phyloP scores from a whole-genome alignment of 2,113 vertebrate genomes.

The Pomatorhinus ruficollis region DNA sequence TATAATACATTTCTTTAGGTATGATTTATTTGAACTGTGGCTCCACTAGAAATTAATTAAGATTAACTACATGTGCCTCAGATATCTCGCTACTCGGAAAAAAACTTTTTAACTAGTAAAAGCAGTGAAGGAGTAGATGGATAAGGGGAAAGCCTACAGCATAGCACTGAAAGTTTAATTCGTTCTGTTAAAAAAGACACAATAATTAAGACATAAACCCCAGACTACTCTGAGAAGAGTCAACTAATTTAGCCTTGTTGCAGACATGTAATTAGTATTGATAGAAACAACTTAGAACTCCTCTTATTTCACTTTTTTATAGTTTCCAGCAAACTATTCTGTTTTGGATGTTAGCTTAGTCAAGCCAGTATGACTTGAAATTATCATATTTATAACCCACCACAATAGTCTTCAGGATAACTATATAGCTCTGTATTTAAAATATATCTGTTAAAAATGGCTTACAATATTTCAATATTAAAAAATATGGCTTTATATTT shows the following conservation, averaged over 20 bases:
- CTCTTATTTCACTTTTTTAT: background rate
- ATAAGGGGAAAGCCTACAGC: background rate
- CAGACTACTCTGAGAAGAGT: background rate
- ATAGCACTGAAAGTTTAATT: background rate
- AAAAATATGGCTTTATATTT: background rate
- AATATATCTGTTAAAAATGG: background rate
- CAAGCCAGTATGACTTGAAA: background rate
- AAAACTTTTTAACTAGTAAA: background rate
- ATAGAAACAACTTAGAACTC: background rate
- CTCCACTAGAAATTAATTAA: background rate
- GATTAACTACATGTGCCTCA: constrained; percentile 4
- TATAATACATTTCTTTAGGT: background rate
- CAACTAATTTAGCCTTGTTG: background rate
- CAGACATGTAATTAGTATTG: constrained; percentile 8
- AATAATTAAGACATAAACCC: background rate
- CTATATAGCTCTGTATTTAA: background rate
- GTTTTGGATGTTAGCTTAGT: background rate
- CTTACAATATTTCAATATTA: background rate
- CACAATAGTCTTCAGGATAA: background rate
- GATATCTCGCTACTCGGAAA: background rate
- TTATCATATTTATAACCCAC: background rate
- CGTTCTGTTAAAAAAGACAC: constrained; percentile 20
- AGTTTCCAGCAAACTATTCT: background rate
- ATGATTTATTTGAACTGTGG: background rate
- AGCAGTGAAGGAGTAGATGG: background rate